Base-by-base conservation (phyloP, 2,113 vertebrate genomes). In the Brachypteracias leptosomus region DNA sequence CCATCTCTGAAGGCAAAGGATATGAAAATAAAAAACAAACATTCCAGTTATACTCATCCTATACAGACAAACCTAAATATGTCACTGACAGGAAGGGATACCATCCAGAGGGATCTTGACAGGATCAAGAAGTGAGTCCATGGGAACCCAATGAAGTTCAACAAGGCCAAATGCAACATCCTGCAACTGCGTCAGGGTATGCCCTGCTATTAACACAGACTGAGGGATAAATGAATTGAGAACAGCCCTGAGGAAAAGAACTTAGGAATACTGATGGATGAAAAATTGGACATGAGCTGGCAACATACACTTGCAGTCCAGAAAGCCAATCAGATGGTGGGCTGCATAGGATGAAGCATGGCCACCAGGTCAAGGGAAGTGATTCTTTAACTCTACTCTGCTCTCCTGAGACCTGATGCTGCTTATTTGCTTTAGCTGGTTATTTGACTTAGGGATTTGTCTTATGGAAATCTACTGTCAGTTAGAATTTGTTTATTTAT, bases 331-430 rank as follows among this genome's bases (percentile, higher is more conserved):
- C 2, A 2, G 10, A 21, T 46, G 14, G 26, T 38, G 51, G 18
- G 12, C 17, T 75, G 15, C 35, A 40, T 19, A 15, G 49, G 58
- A 67, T 3, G 42, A 42, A 36, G 20, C 0, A 0, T 28, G 11
- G 28, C 13, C n/a, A 65, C n/a, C 4, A 74, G 17, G 9, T 40
- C 2, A 0, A 67, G 24, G 4, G 36, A 61, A 14, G 14, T 18
- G 11, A 33, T 58, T 58, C 52, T 59, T 7, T 42, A 9, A 4
- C 31, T 51, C 16, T 52, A 7, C 13, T 77, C 54, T 1, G 0
- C 17, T 36, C 38, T 74, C n/a, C n/a, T n/a, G n/a, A n/a, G n/a
- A n/a, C n/a, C n/a, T n/a, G n/a, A 21, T 47, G 21, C 17, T 1
- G 0, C 10, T 33, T 58, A 28, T 54, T 74, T 59, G 13, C 33